Conservation (phyloP, 2,113 vertebrate genomes). For the Bubo scandiacus region DNA sequence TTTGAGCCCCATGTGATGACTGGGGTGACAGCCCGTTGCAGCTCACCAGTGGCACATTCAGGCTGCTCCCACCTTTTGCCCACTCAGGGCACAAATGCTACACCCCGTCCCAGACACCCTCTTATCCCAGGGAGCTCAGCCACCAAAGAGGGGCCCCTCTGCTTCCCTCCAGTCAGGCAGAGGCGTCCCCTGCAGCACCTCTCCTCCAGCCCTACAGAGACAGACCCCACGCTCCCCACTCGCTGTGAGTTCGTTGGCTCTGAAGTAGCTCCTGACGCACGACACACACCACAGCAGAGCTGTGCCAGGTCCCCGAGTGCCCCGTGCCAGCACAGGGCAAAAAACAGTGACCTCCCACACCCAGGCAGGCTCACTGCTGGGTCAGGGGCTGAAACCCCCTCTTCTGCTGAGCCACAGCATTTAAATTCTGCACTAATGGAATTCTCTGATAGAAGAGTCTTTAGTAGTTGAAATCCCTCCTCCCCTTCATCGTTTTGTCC, state of each 20-base stretch:
- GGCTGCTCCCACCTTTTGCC: background rate
- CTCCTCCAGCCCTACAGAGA: background rate
- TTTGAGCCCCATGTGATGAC: background rate
- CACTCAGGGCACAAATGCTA: background rate
- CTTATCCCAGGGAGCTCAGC: background rate
- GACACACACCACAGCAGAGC: background rate
- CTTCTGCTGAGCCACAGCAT: background rate
- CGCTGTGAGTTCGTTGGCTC: background rate
- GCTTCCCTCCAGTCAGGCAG: background rate
- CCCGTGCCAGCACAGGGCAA: background rate
- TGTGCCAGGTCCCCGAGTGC: background rate
- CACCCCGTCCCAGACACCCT: background rate
- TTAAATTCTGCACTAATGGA: background rate
- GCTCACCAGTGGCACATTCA: accelerated
- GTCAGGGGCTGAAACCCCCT: background rate
- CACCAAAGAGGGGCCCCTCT: background rate
- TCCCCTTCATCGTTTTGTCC: background rate
- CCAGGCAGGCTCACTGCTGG: background rate
- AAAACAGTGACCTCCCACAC: background rate
- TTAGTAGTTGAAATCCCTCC: background rate
- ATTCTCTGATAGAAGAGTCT: background rate
- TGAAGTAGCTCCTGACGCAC: background rate
- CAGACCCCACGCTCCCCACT: background rate
- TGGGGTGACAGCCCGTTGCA: background rate
- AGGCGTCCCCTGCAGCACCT: background rate